A percentile compares a stretch with the other conserved stretches of the same genome.
phyloP scores from a whole-genome alignment of 1,140 invertebrate genomes.

The Heliothis subflexa region DNA sequence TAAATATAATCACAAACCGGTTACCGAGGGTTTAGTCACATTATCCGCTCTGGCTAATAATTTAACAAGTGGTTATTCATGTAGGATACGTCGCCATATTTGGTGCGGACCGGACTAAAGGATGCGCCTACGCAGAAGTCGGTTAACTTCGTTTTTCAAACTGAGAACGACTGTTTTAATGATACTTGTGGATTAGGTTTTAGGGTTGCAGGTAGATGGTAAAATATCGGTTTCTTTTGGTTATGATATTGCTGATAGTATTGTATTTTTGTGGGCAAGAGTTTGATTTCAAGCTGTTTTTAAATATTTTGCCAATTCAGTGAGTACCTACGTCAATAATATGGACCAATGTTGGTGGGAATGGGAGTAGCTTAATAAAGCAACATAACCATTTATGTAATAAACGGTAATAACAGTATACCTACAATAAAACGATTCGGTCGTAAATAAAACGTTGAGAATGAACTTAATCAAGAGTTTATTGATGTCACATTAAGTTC shows the following conservation, averaged over 20 bases:
- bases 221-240: conserved; percentile 4
- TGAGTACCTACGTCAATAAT: too few species aligned
- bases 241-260: neutral
- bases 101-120: conserved; percentile 23
- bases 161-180: neutral
- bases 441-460: neutral
- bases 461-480: neutral
- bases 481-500: neutral
- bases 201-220: neutral
- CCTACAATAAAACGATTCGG: neutral
- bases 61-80: conserved; percentile 41
- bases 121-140: conserved; percentile 43
- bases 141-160: conserved; percentile 23
- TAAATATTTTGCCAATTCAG: too few species aligned
- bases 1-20: conserved; percentile 40
- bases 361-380: too few species aligned
- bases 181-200: conserved; percentile 1
- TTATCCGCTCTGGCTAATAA: conserved; percentile 34
- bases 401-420: neutral
- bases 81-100: conserved; percentile 34
- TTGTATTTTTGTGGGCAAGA: too few species aligned
- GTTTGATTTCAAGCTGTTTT: too few species aligned
- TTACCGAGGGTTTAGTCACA: conserved; percentile 25
- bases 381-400: neutral
- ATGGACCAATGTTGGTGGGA: too few species aligned